Base-by-base conservation (phyloP, 2,113 vertebrate genomes). In the Ceuthmochares aereus region DNA sequence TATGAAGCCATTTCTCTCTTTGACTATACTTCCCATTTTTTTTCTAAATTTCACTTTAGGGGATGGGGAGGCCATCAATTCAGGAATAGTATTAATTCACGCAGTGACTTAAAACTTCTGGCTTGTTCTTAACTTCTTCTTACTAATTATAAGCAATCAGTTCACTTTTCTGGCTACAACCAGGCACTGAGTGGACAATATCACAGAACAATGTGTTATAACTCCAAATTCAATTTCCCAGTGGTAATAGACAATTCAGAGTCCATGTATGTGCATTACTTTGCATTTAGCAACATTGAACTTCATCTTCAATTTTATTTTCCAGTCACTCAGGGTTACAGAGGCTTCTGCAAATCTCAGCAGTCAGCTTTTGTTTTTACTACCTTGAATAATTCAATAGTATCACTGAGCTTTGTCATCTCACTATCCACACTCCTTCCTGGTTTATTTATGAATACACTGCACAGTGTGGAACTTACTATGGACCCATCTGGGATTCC, bases 21-120 rank as follows among this genome's bases (percentile, higher is more conserved):
- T 56, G 8, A 29, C 22, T 30, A 10, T 25, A 19, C n/a, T 54
- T 34, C 4, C 15, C 6, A 6, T 11, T 29, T 67, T 55, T 49
- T 51, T 14, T 14, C 19, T 23, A 0, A 1, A 0, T 23, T 70
- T 78, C 45, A 4, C 22, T 78, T 58, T 29, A 67, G 4, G 4
- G 4, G 1, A 25, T 2, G 1, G 5, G 12, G 29, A 30, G 10
- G 30, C 5, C 7, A 62, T 40, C 0, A 0, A 27, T 0, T 3
- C 8, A 37, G 37, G 2, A 26, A 5, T 26, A 30, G 26, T 18
- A 47, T 34, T 67, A 47, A 64, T 78, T 89, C 20, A 20, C 29
- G 22, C 9, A 37, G 29, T 59, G 30, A 30, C 10, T 3, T 12
- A 67, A 21, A 6, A 55, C 51, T 67, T n/a, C 56, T 34, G 73